Conservation (phyloP, 2,888 invertebrate species). For the Eurois occulta region DNA sequence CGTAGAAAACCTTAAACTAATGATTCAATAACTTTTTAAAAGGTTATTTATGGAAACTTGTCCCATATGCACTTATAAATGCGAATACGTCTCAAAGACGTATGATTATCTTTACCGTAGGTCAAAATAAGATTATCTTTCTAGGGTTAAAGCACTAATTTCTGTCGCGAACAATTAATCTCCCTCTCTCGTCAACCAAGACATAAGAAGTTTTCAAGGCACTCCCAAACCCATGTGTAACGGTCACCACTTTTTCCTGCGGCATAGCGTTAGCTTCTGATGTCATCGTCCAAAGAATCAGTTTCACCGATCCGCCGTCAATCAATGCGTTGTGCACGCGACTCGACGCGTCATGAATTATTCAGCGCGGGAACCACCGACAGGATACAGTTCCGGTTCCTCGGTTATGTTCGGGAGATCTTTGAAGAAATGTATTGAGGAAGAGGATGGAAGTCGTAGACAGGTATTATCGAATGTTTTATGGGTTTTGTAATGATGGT, state of each 20-base stretch:
- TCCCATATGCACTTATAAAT: no score
- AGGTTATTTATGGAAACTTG: no score
- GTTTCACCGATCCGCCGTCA: constrained; percentile 67
- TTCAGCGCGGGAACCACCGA: constrained; percentile 80
- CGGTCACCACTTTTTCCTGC: constrained; percentile 31
- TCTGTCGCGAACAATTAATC: background rate
- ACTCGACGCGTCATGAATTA: constrained; percentile 78
- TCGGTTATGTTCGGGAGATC: constrained; percentile 57
- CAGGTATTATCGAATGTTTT: constrained; percentile 3
- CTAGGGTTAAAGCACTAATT: background rate
- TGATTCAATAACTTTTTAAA: no score
- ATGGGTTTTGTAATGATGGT: constrained; percentile 9
- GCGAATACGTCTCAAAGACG: no score
- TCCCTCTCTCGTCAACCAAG: background rate
- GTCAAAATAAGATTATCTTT: no score
- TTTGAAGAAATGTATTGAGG: constrained; percentile 44
- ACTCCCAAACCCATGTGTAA: constrained; percentile 7
- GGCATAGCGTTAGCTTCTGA: constrained; percentile 50
- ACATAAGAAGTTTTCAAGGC: background rate
- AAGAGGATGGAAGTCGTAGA: constrained; percentile 35
- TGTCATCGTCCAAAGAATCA: constrained; percentile 71
- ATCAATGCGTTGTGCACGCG: constrained; percentile 74
- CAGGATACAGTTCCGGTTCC: constrained; percentile 88
- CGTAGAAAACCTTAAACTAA: no score
- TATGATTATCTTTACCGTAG: no score